These are phyloP conservation scores for Anoplolepis gracilipes DNA, from an alignment of 1,140 invertebrate species.

Conservation along the genomic window DNA sequence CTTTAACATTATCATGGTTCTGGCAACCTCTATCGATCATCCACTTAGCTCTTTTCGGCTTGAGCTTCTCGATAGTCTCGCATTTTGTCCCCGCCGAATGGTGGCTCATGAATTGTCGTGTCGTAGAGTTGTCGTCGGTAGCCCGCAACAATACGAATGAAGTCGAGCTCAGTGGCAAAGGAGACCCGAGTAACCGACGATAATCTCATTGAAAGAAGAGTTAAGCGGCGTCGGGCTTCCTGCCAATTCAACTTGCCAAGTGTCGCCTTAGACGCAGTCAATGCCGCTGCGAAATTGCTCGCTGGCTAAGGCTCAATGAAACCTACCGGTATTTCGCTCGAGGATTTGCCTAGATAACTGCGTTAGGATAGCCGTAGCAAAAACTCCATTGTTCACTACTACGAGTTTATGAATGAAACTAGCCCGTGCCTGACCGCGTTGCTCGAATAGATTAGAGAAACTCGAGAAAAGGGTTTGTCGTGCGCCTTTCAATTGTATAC, in stretches of 20 bases:
- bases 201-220: conserved; percentile 81
- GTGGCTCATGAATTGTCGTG: conserved; percentile 51
- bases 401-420: conserved; percentile 63
- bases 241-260: conserved; percentile 81
- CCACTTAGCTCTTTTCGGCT: conserved; percentile 48
- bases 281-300: conserved; percentile 77
- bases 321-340: conserved; percentile 59
- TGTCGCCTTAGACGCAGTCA: conserved; percentile 73
- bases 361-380: conserved; percentile 65
- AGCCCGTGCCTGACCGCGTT: conserved; percentile 11
- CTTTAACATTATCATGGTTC: neutral
- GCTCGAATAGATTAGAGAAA: conserved; percentile 68
- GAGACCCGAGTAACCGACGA: conserved; percentile 68
- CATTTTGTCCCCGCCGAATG: neutral
- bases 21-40: conserved; percentile 12
- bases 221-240: conserved; percentile 81
- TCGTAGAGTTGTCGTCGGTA: conserved; percentile 10
- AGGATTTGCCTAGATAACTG: conserved; percentile 77
- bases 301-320: conserved; percentile 74
- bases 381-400: conserved; percentile 34
- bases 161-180: conserved; percentile 42
- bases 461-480: conserved; percentile 48
- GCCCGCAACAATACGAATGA: conserved; percentile 63
- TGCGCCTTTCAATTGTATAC: conserved; percentile 60
- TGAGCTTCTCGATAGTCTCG: conserved; percentile 39